These are phyloP conservation scores for Cairina moschata DNA, from an alignment of 2,113 vertebrate genomes.

Conservation along the genomic window DNA sequence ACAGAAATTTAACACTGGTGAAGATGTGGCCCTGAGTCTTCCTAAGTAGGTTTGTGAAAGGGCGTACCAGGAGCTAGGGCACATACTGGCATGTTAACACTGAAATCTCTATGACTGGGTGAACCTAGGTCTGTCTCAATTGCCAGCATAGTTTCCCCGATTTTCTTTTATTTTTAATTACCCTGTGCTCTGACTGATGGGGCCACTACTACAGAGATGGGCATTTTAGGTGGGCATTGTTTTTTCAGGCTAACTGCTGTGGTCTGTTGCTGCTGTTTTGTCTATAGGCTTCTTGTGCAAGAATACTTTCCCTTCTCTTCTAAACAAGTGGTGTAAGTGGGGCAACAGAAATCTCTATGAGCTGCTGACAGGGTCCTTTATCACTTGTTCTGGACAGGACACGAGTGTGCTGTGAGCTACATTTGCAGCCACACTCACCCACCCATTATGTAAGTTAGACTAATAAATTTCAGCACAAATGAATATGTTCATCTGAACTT, in stretches of 20 bases:
- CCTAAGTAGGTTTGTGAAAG: background rate
- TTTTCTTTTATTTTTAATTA: background rate
- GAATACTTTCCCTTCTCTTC: background rate
- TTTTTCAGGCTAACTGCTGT: background rate
- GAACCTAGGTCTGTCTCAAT: background rate
- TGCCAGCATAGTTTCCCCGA: background rate
- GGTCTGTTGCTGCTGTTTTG: background rate
- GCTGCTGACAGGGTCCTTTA: background rate
- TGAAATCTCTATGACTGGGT: background rate
- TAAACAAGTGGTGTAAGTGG: background rate
- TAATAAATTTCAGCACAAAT: constrained; percentile 10
- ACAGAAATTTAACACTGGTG: background rate
- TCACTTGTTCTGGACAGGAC: background rate
- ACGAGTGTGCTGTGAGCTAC: background rate
- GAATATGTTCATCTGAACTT: constrained; percentile 12
- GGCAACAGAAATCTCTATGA: background rate
- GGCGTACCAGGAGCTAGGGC: background rate
- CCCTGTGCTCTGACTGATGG: background rate
- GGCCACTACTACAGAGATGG: background rate
- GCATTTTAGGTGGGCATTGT: background rate
- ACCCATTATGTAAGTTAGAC: background rate
- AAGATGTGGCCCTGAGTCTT: background rate
- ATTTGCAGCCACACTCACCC: background rate
- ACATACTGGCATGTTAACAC: rapidly evolving
- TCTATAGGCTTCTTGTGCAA: background rate